Percentiles rank a stretch among this genome's conserved stretches.
phyloP scores from a whole-genome alignment of 2,113 vertebrate species.

The Gopherus flavomarginatus region DNA sequence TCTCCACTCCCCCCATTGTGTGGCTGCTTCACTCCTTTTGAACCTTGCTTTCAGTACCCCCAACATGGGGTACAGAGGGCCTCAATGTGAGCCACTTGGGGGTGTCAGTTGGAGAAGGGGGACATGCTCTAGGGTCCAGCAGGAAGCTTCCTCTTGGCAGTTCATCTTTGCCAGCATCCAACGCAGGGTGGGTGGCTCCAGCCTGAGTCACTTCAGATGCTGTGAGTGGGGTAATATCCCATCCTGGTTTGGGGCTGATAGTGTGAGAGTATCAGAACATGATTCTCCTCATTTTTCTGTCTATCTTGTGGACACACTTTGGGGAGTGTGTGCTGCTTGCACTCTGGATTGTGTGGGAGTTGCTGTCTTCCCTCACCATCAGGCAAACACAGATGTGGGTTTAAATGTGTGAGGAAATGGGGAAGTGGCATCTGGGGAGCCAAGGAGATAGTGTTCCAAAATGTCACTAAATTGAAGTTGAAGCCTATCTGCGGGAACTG shows the following conservation, averaged over 20 bases:
- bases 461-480: background rate
- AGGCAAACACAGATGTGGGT: background rate
- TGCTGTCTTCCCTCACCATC: background rate
- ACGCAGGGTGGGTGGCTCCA: background rate
- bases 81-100: background rate
- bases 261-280: background rate
- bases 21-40: fast-evolving
- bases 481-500: background rate
- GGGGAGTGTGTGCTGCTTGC: background rate
- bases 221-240: background rate
- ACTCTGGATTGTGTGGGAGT: background rate
- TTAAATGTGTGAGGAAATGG: background rate
- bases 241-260: background rate
- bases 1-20: fast-evolving
- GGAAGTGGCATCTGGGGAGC: background rate
- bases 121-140: background rate
- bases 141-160: background rate
- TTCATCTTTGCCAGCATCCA: background rate
- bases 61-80: fast-evolving
- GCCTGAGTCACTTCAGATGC: background rate
- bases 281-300: background rate
- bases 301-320: background rate
- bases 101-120: background rate
- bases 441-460: background rate
- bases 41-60: fast-evolving